These are phyloP conservation scores for Polyommatus icarus DNA, from an alignment of 2,888 invertebrate species.

Conservation along the genomic window DNA sequence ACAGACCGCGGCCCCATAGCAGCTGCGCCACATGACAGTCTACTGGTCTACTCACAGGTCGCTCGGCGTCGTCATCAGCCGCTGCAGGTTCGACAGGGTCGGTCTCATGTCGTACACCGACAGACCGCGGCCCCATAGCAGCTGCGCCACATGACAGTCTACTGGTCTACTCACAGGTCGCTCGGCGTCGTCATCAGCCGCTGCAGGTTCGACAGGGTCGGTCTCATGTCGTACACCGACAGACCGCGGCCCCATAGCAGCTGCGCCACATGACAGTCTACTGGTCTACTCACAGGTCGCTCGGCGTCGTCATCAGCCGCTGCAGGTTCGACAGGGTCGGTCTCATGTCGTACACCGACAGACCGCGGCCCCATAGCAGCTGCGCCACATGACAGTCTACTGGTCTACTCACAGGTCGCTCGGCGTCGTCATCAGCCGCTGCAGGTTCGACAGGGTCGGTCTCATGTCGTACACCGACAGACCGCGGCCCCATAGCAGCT, in stretches of 20 bases:
- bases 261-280: slow-evolving; percentile 84
- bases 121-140: slow-evolving; percentile 88
- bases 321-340: slow-evolving; percentile 88
- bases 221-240: slow-evolving; percentile 86
- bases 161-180: too few relatives aligned
- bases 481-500: slow-evolving; percentile 89
- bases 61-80: too few relatives aligned
- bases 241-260: slow-evolving; percentile 88
- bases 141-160: slow-evolving; percentile 94
- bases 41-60: too few relatives aligned
- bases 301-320: slow-evolving; percentile 69
- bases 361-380: slow-evolving; percentile 87
- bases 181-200: too few relatives aligned
- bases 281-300: slow-evolving; percentile 56
- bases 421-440: slow-evolving; percentile 73
- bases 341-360: slow-evolving; percentile 86
- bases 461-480: slow-evolving; percentile 87
- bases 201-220: slow-evolving; percentile 89
- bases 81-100: slow-evolving; percentile 88
- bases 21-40: too few relatives aligned
- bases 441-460: slow-evolving; percentile 88
- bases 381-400: slow-evolving; percentile 85
- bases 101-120: slow-evolving; percentile 87
- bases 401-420: slow-evolving; percentile 56
- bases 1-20: too few relatives aligned